phyloP scores from a whole-genome alignment of 2,888 invertebrate species.

The Apodemia duryi region DNA sequence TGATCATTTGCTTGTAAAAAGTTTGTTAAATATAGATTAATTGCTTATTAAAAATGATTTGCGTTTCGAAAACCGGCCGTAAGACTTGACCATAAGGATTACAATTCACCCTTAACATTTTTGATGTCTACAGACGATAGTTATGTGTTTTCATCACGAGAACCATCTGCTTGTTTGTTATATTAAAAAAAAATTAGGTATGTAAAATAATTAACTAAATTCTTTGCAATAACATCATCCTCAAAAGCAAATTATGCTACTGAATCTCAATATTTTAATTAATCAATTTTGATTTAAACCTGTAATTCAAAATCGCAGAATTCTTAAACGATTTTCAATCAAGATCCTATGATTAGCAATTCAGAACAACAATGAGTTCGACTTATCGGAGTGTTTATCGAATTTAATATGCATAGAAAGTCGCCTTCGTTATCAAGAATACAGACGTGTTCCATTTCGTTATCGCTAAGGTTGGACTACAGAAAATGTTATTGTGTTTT shows the following conservation, averaged over 20 bases:
- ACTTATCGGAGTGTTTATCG: conserved; percentile 67
- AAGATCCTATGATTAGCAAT: conserved; percentile 69
- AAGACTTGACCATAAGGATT: no score
- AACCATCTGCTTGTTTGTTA: no score
- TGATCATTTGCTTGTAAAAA: no score
- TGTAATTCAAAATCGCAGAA: conserved; percentile 5
- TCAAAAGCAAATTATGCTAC: background rate
- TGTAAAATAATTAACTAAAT: no score
- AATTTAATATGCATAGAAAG: conserved; percentile 75
- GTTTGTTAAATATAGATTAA: no score
- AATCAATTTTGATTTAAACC: conserved; percentile 8
- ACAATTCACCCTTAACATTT: no score
- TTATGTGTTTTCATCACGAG: no score
- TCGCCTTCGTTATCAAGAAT: conserved; percentile 55
- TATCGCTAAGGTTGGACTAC: conserved; percentile 56
- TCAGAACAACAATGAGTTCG: conserved; percentile 55
- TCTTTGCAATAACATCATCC: no score
- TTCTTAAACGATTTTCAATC: conserved; percentile 54
- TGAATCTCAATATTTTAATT: conserved; percentile 1
- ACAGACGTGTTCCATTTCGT: conserved; percentile 61
- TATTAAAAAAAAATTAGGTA: no score
- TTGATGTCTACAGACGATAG: no score
- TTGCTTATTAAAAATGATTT: no score
- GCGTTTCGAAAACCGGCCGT: no score
- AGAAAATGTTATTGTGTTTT: conserved; percentile 65